Evolutionary conservation across 2,797 vertebrate species (phyloP).

Genomic region (Notolabrus celidotus): DNA sequence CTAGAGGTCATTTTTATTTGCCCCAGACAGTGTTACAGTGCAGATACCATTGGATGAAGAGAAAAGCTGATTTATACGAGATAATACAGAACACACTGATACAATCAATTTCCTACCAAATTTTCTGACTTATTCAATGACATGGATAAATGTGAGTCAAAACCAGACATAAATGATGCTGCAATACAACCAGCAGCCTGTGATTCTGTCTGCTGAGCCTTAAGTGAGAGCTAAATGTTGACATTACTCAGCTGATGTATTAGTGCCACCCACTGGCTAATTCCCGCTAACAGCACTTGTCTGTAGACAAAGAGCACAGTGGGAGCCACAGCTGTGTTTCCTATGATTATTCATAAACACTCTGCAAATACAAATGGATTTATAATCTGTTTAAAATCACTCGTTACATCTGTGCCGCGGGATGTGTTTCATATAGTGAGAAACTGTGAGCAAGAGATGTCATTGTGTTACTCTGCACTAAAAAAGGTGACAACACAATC

Average conservation of each 20-base stretch:
- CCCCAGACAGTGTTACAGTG: not conserved
- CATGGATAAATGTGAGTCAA: conserved; percentile 25
- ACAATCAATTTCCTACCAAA: conserved; percentile 12
- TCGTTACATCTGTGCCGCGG: conserved; percentile 57
- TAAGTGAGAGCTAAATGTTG: conserved; percentile 26
- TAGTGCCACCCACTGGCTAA: conserved; percentile 77
- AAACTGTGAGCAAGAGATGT: conserved; percentile 58
- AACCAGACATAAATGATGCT: conserved; percentile 27
- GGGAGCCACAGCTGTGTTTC: conserved; percentile 65
- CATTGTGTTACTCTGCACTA: conserved; percentile 46
- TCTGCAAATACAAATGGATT: conserved; percentile 65
- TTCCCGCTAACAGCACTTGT: conserved; percentile 47
- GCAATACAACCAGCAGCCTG: conserved; percentile 21
- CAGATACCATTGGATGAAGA: conserved; percentile 3
- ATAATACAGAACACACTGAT: conserved; percentile 3
- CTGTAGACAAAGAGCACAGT: conserved; percentile 49
- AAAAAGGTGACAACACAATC: conserved; percentile 37
- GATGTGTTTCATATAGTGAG: conserved; percentile 59
- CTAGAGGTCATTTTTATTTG: conserved; percentile 17
- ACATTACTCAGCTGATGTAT: conserved; percentile 57
- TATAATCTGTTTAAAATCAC: conserved; percentile 70
- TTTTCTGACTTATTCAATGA: conserved; percentile 19
- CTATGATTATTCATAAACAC: conserved; percentile 64
- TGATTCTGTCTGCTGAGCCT: conserved; percentile 21
- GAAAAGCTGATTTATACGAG: conserved; percentile 1